Conservation (phyloP, 2,797 vertebrate species). For the Hipposideros larvatus region DNA sequence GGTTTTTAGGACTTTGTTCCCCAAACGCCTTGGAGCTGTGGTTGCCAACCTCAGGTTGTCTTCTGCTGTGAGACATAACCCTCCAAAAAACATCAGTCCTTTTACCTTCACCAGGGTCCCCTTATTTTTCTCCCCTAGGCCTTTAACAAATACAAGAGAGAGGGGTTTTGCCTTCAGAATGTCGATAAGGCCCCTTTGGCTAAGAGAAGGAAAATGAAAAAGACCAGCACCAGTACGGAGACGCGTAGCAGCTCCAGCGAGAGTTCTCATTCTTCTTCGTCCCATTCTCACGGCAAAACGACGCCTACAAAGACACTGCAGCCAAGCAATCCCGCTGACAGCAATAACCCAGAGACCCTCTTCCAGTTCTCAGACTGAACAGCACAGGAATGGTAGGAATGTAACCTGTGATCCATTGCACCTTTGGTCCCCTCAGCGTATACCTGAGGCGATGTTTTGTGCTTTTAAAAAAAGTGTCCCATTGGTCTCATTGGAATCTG, state of each 20-base stretch:
- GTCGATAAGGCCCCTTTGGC: constrained; percentile 99
- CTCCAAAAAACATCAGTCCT: rapidly evolving
- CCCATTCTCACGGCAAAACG: constrained; percentile 95
- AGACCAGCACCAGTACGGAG: constrained; percentile 98
- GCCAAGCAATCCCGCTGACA: constrained; percentile 87
- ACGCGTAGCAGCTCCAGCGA: constrained; percentile 99
- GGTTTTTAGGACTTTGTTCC: not conserved
- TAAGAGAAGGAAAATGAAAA: constrained; percentile 99
- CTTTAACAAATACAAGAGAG: constrained; percentile 99
- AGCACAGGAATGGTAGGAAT: constrained; percentile 69
- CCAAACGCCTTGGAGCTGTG: not conserved
- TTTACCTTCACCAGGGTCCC: not conserved
- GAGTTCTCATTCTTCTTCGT: constrained; percentile 97
- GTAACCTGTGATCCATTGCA: not conserved
- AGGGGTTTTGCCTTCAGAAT: constrained; percentile 99
- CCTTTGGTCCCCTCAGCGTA: not conserved
- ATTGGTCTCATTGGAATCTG: constrained; percentile 68
- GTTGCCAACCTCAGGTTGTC: rapidly evolving
- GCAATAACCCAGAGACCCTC: constrained; percentile 89
- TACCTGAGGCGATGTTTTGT: constrained; percentile 35
- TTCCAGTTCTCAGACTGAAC: constrained; percentile 95
- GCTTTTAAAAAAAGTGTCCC: constrained; percentile 60
- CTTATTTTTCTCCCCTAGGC: constrained; percentile 89
- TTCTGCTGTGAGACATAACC: not conserved
- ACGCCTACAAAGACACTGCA: constrained; percentile 89